Conservation (phyloP, 2,113 vertebrate species). For the Crocuta crocuta region DNA sequence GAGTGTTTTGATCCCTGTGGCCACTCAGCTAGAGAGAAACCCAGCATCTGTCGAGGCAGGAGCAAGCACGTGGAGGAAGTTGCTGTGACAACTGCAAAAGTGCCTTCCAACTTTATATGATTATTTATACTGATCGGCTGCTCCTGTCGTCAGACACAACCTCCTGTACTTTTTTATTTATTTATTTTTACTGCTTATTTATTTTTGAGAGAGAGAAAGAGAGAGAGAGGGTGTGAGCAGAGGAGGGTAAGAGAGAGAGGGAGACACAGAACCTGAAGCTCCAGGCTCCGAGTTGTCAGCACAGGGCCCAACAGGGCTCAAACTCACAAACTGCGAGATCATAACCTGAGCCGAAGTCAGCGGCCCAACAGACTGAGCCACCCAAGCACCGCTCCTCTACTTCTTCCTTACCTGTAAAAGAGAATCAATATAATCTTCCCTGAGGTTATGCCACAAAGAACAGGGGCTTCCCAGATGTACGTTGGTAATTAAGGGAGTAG, state of each 20-base stretch:
- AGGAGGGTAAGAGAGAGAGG: too few species aligned
- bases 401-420: background rate
- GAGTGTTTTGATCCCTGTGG: background rate
- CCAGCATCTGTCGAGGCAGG: background rate
- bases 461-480: background rate
- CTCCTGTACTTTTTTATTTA: background rate
- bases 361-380: too few species aligned
- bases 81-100: background rate
- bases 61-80: background rate
- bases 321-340: too few species aligned
- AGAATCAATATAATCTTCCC: background rate
- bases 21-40: background rate
- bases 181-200: too few species aligned
- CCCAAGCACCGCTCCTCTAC: background rate
- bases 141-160: background rate
- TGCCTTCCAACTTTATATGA: background rate
- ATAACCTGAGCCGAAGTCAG: too few species aligned
- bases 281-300: too few species aligned
- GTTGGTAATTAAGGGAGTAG: background rate
- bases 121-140: background rate
- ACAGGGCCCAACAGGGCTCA: too few species aligned
- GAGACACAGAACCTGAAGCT: too few species aligned
- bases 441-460: background rate
- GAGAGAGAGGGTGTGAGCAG: too few species aligned
- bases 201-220: too few species aligned